These are phyloP conservation scores for Scortum barcoo DNA, from an alignment of 2,113 vertebrate genomes.

Conservation along the genomic window DNA sequence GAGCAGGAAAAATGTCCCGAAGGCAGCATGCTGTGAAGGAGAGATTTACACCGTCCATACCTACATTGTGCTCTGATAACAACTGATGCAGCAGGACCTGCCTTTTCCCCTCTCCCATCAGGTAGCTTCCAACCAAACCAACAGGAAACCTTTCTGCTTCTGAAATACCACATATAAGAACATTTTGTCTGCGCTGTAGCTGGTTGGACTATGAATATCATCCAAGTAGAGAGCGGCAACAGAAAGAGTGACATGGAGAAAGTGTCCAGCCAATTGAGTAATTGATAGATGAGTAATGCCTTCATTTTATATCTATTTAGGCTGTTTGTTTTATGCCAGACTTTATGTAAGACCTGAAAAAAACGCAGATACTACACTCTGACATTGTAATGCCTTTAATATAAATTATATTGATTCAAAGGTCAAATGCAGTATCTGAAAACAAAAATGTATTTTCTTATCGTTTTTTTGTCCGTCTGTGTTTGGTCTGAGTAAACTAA, in stretches of 20 bases:
- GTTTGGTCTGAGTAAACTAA: neutral
- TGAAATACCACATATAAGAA: neutral
- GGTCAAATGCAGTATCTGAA: no score
- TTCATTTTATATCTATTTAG: neutral
- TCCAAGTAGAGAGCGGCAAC: neutral
- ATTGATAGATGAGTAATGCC: neutral
- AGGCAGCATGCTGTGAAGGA: neutral
- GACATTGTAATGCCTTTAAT: no score
- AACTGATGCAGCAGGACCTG: slow-evolving; percentile 5
- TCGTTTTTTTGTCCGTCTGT: neutral
- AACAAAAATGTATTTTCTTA: neutral
- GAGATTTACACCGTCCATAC: neutral
- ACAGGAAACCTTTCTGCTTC: neutral
- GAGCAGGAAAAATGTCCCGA: slow-evolving; percentile 26
- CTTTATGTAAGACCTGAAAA: neutral
- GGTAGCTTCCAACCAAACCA: slow-evolving; percentile 1
- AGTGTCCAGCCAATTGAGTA: neutral
- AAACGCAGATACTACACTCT: neutral
- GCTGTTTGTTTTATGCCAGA: neutral
- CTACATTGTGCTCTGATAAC: neutral
- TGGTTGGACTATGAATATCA: neutral
- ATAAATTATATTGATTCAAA: no score
- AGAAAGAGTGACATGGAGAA: no score
- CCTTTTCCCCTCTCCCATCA: neutral
- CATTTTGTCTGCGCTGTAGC: neutral